A percentile compares a stretch with the other conserved stretches of the same genome.
Evolutionary conservation across 2,113 vertebrate species (phyloP).

Genomic region (Muntiacus muntjak): DNA sequence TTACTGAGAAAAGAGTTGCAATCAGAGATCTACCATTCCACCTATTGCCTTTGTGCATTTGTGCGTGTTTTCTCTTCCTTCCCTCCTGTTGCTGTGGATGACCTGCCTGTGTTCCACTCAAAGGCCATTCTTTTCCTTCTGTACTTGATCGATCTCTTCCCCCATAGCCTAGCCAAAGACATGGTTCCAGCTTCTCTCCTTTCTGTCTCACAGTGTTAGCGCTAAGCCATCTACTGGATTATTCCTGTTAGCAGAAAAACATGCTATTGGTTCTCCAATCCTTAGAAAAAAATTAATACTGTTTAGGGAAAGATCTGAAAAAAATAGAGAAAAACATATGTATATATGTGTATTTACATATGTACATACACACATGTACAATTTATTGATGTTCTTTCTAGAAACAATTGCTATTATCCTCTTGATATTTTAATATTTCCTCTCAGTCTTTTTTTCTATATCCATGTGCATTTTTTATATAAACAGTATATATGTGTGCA

Average conservation of each 20-base stretch:
- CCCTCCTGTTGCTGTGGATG: not conserved
- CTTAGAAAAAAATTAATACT: not conserved
- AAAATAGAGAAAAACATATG: not conserved
- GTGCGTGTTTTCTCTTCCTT: not conserved
- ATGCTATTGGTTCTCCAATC: not conserved
- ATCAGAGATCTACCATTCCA: not conserved
- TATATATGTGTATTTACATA: not conserved
- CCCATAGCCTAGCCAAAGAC: not conserved
- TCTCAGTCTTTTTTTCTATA: not conserved
- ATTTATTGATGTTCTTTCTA: not conserved
- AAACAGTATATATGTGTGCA: not conserved
- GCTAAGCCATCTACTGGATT: not conserved
- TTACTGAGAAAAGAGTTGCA: not conserved
- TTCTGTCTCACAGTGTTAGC: not conserved
- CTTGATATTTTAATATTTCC: slow-evolving; percentile 1
- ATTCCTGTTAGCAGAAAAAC: not conserved
- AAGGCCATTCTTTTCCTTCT: not conserved
- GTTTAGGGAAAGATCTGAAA: not conserved
- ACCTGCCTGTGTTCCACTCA: not conserved
- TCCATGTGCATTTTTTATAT: not conserved
- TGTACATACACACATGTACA: not conserved
- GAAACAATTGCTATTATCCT: not conserved
- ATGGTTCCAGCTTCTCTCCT: not conserved
- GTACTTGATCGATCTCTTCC: not conserved
- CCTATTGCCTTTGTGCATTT: not conserved